These are phyloP conservation scores for Eclectus roratus DNA, from an alignment of 2,113 vertebrate genomes.

Conservation along the genomic window DNA sequence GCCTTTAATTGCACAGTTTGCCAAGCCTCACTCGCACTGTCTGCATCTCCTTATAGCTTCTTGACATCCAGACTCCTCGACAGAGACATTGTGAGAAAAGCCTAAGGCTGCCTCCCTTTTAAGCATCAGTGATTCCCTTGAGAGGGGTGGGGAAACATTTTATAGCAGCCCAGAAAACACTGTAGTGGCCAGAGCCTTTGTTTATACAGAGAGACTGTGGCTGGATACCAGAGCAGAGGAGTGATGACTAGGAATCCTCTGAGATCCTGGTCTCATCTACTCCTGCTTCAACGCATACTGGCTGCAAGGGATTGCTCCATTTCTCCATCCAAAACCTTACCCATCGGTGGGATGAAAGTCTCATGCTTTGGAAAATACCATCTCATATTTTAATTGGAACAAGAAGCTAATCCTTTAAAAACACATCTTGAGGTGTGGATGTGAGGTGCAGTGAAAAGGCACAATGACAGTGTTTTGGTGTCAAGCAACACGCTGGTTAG, in stretches of 20 bases:
- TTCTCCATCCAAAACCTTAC: not conserved
- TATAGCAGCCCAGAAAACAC: constrained; percentile 10
- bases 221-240: not conserved
- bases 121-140: not conserved
- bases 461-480: fast-evolving
- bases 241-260: not conserved
- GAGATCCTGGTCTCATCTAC: not conserved
- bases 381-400: not conserved
- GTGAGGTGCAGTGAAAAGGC: not conserved
- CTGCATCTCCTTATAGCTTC: not conserved
- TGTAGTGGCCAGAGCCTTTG: not conserved
- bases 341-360: not conserved
- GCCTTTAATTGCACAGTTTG: not conserved
- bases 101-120: not conserved
- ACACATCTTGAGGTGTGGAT: not conserved
- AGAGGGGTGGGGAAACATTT: not conserved
- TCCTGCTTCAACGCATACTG: not conserved
- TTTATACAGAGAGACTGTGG: constrained; percentile 19
- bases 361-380: not conserved
- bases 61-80: not conserved
- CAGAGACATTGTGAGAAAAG: constrained; percentile 24
- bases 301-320: not conserved
- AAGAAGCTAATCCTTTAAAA: not conserved
- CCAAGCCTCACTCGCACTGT: not conserved
- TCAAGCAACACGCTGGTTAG: not conserved